Percentiles rank a stretch among this genome's conserved stretches.
phyloP scores from a whole-genome alignment of 37 sponge, comb jelly and placozoan genomes.

The Cliona cf. orientalis region DNA sequence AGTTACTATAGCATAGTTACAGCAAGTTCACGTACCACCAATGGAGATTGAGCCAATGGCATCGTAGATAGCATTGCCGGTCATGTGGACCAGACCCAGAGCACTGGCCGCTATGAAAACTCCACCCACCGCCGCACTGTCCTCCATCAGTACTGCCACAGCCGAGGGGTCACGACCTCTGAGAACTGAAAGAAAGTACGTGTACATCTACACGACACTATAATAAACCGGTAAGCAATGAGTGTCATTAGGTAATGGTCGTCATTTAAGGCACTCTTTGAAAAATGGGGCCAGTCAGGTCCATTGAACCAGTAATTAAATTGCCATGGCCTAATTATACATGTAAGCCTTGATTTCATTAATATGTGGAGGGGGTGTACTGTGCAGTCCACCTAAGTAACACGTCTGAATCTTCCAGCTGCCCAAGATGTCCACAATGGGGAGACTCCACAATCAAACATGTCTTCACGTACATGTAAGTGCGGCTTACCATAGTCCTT shows the following conservation, averaged over 20 bases:
- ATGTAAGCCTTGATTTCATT: too few relatives aligned
- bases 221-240: too few relatives aligned
- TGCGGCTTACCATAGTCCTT: constrained; percentile 80
- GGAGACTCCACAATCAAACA: not conserved
- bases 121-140: constrained; percentile 95
- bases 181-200: constrained; percentile 69
- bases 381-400: too few relatives aligned
- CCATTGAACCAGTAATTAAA: too few relatives aligned
- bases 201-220: too few relatives aligned
- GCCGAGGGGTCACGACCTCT: constrained; percentile 94
- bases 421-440: not conserved
- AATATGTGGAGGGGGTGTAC: too few relatives aligned
- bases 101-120: constrained; percentile 81
- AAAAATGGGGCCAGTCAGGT: too few relatives aligned
- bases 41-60: constrained; percentile 93
- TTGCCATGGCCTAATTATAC: too few relatives aligned
- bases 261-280: too few relatives aligned
- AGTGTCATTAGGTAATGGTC: too few relatives aligned
- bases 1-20: too few relatives aligned
- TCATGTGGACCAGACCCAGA: constrained; percentile 77
- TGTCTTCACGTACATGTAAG: not conserved
- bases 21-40: constrained; percentile 83
- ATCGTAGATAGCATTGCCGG: constrained; percentile 93
- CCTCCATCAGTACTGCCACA: constrained; percentile 97
- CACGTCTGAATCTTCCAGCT: too few relatives aligned